Evolutionary conservation across 2,797 vertebrate genomes (phyloP).

Genomic region (Paramormyrops hopkinsi): DNA sequence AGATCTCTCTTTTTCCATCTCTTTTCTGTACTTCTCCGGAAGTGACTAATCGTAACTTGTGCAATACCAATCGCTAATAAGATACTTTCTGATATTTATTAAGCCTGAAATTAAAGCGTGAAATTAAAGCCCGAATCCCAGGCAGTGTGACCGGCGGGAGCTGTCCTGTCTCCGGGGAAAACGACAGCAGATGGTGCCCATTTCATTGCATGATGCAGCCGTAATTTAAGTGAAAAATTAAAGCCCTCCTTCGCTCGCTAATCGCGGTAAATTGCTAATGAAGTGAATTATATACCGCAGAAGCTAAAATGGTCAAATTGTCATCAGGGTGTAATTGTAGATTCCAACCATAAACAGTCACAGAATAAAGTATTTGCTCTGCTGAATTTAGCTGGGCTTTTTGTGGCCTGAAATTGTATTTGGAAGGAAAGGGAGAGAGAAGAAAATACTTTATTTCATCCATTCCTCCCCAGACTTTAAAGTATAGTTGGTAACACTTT

Average conservation of each 20-base stretch:
- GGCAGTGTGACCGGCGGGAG: not conserved
- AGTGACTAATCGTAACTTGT: not conserved
- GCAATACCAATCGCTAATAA: not conserved
- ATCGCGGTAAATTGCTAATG: not conserved
- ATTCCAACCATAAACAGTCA: not conserved
- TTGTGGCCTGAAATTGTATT: not conserved
- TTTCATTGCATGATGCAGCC: not conserved
- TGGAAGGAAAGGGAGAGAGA: not conserved
- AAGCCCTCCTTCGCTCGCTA: not conserved
- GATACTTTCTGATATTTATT: not conserved
- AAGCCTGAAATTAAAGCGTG: not conserved
- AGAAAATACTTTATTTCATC: not conserved
- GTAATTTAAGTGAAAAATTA: slow-evolving; percentile 11
- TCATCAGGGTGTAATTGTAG: not conserved
- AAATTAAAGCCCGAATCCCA: not conserved
- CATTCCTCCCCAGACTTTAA: not conserved
- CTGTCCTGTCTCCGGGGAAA: not conserved
- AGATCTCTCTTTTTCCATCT: not conserved
- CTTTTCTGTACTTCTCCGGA: not conserved
- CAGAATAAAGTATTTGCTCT: not conserved
- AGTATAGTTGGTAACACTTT: not conserved
- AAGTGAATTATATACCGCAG: not conserved
- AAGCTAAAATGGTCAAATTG: not conserved
- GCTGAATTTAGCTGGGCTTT: not conserved
- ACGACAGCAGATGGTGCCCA: not conserved